These are phyloP conservation scores for Cotesia congregata DNA, from an alignment of 2,888 invertebrate species.

Conservation along the genomic window DNA sequence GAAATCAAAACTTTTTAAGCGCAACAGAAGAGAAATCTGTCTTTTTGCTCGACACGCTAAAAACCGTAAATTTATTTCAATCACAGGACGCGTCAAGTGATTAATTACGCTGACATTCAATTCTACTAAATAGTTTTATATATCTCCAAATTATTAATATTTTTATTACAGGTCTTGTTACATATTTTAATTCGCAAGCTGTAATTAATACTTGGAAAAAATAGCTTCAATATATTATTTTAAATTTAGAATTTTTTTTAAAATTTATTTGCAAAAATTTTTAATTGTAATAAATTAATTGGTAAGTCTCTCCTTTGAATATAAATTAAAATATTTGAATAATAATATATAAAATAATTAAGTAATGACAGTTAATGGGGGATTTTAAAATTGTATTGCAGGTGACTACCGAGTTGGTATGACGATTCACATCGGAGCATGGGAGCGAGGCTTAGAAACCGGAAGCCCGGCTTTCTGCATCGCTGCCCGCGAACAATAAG, in stretches of 20 bases:
- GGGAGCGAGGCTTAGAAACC: conserved; percentile 54
- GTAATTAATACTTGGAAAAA: too few relatives aligned
- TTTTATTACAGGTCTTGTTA: too few relatives aligned
- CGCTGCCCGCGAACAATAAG: conserved; percentile 66
- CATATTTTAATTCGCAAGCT: too few relatives aligned
- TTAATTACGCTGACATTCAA: background rate
- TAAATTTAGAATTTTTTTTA: too few relatives aligned
- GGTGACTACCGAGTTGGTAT: conserved; percentile 10
- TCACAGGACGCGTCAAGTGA: background rate
- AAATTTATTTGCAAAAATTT: too few relatives aligned
- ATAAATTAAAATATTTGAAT: background rate
- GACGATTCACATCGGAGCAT: conserved; percentile 39
- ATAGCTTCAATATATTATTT: too few relatives aligned
- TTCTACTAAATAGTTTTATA: too few relatives aligned
- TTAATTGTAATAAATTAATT: too few relatives aligned
- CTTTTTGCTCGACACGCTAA: conserved; percentile 2
- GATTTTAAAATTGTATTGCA: background rate
- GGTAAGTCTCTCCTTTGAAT: too few relatives aligned
- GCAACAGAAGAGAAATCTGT: conserved; percentile 21
- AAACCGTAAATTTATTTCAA: conserved; percentile 4
- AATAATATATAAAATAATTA: background rate
- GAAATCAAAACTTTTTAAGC: conserved; percentile 18
- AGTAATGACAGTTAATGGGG: background rate
- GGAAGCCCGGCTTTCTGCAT: conserved; percentile 66
- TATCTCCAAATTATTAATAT: too few relatives aligned